These are phyloP conservation scores for Lepidonotus clava DNA, from an alignment of 2,888 invertebrate genomes.

Conservation along the genomic window DNA sequence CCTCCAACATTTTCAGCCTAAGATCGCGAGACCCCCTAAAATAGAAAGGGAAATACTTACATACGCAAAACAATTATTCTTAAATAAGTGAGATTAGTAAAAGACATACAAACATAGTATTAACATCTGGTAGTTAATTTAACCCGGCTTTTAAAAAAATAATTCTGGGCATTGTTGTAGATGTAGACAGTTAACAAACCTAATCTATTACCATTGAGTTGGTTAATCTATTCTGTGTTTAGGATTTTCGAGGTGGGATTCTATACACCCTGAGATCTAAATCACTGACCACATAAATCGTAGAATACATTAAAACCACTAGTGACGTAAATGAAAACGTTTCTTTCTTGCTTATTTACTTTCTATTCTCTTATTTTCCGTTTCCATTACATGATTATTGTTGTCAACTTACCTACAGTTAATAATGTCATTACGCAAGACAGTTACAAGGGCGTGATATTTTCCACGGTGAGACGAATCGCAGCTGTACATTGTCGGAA, in stretches of 20 bases:
- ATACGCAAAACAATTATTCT: too few species aligned
- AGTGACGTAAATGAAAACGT: too few species aligned
- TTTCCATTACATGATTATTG: background rate
- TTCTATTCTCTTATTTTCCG: background rate
- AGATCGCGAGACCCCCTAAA: background rate
- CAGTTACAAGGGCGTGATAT: background rate
- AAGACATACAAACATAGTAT: background rate
- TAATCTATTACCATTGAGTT: background rate
- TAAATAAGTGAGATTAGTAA: too few species aligned
- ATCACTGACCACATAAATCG: too few species aligned
- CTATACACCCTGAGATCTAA: too few species aligned
- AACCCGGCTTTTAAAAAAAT: background rate
- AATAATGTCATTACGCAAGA: background rate
- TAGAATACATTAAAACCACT: too few species aligned
- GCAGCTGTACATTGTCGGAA: background rate
- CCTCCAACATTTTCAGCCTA: background rate
- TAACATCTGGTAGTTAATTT: background rate
- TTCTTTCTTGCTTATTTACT: background rate
- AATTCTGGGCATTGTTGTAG: background rate
- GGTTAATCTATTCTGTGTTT: background rate
- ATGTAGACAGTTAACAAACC: background rate
- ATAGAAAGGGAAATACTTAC: too few species aligned
- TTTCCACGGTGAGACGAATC: background rate
- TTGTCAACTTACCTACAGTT: background rate
- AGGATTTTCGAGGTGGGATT: background rate